These are phyloP conservation scores for Clostera curtula DNA, from an alignment of 2,888 invertebrate genomes.

Conservation along the genomic window DNA sequence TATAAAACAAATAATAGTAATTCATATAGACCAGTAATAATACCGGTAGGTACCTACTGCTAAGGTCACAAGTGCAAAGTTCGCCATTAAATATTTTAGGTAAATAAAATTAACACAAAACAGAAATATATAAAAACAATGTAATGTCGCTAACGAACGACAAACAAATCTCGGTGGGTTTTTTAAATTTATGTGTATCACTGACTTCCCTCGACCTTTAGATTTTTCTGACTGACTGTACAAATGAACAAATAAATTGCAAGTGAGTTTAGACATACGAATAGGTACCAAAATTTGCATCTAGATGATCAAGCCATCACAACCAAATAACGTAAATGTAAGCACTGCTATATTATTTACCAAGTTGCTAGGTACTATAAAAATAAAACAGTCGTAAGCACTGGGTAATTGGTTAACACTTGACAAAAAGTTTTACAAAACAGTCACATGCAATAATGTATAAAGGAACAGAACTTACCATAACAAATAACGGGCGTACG, in stretches of 20 bases:
- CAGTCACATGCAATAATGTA: constrained; percentile 24
- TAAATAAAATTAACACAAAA: too few relatives aligned
- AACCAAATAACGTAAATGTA: constrained; percentile 10
- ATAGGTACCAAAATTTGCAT: constrained; percentile 13
- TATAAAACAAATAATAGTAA: too few relatives aligned
- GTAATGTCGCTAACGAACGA: too few relatives aligned
- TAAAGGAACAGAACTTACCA: constrained; percentile 52
- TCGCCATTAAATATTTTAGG: too few relatives aligned
- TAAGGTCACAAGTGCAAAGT: constrained; percentile 1
- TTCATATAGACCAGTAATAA: too few relatives aligned
- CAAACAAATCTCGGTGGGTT: too few relatives aligned
- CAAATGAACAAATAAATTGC: constrained; percentile 14
- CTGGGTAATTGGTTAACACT: constrained; percentile 16
- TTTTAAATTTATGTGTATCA: constrained; percentile 1
- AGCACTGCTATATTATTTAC: constrained; percentile 11
- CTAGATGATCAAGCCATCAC: constrained; percentile 13
- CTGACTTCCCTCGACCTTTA: not conserved
- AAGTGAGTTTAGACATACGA: constrained; percentile 15
- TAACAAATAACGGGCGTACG: constrained; percentile 54
- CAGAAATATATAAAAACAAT: too few relatives aligned
- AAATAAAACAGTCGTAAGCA: constrained; percentile 33
- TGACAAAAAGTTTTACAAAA: constrained; percentile 20
- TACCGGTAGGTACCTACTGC: too few relatives aligned
- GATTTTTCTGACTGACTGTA: constrained; percentile 19
- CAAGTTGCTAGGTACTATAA: constrained; percentile 27